These are phyloP conservation scores for Doryteuthis pealeii DNA, from an alignment of 1,140 invertebrate genomes.

Conservation along the genomic window DNA sequence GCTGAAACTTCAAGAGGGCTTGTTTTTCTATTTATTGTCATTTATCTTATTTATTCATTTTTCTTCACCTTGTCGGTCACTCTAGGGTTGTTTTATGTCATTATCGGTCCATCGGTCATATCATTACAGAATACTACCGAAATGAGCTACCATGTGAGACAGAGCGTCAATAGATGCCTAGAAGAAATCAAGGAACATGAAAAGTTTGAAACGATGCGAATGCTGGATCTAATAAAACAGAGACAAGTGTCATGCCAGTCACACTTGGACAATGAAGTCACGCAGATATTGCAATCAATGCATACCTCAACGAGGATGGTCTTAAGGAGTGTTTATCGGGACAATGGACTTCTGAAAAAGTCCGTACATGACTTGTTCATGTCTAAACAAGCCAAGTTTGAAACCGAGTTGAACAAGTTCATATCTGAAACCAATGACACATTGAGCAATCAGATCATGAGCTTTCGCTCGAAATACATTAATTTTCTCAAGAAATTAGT, in stretches of 20 bases:
- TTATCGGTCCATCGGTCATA: slow-evolving; percentile 7
- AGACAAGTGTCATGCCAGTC: neutral
- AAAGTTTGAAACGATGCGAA: neutral
- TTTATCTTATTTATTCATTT: slow-evolving; percentile 11
- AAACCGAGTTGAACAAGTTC: neutral
- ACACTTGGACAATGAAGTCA: slow-evolving; percentile 8
- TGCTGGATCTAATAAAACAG: slow-evolving; percentile 5
- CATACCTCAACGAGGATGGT: neutral
- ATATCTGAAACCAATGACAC: neutral
- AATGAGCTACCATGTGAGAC: slow-evolving; percentile 4
- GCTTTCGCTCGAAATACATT: slow-evolving; percentile 11
- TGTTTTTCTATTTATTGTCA: slow-evolving; percentile 3
- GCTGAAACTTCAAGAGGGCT: slow-evolving; percentile 4
- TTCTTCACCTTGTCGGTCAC: slow-evolving; percentile 14
- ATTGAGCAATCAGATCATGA: neutral
- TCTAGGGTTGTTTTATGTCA: slow-evolving; percentile 9
- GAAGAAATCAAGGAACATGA: slow-evolving; percentile 10
- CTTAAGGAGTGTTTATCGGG: slow-evolving; percentile 4
- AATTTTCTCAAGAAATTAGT: slow-evolving; percentile 10
- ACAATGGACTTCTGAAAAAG: slow-evolving; percentile 8
- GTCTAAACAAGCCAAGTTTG: neutral
- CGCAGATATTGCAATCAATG: neutral
- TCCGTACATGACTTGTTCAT: slow-evolving; percentile 1
- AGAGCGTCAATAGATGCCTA: slow-evolving; percentile 9
- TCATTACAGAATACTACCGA: slow-evolving; percentile 4